Percentiles rank a stretch among this genome's conserved stretches.
phyloP scores from a whole-genome alignment of 2,797 vertebrate genomes.

The Alcedo quadribrachys region DNA sequence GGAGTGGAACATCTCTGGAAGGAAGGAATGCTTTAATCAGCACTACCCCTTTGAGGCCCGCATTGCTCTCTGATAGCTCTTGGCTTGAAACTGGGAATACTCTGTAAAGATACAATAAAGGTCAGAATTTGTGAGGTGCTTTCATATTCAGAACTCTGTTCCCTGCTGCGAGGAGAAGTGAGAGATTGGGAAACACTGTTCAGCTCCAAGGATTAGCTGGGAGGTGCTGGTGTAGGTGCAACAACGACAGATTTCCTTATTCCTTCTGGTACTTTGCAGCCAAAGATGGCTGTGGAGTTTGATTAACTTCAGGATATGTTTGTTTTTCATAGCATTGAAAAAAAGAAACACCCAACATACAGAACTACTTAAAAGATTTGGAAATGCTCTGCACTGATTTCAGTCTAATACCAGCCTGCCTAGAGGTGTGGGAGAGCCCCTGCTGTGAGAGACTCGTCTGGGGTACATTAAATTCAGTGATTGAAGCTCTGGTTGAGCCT shows the following conservation, averaged over 20 bases:
- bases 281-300: neutral
- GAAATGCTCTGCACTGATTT: neutral
- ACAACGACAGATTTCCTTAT: neutral
- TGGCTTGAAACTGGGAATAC: slow-evolving; percentile 45
- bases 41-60: slow-evolving; percentile 28
- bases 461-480: rapidly evolving
- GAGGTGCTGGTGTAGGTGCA: neutral
- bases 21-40: slow-evolving; percentile 45
- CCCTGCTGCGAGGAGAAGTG: neutral
- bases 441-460: neutral
- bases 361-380: neutral
- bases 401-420: neutral
- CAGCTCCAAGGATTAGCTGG: neutral
- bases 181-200: neutral
- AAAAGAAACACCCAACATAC: neutral
- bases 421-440: neutral
- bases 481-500: neutral
- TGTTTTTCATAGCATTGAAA: neutral
- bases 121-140: slow-evolving; percentile 39
- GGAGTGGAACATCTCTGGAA: neutral
- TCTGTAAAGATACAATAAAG: slow-evolving; percentile 31
- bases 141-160: neutral
- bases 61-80: slow-evolving; percentile 14
- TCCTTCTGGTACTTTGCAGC: neutral
- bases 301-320: neutral